A percentile compares a stretch with the other conserved stretches of the same genome.
Evolutionary conservation across 2,113 vertebrate species (phyloP).

Genomic region (Dromaius novaehollandiae): DNA sequence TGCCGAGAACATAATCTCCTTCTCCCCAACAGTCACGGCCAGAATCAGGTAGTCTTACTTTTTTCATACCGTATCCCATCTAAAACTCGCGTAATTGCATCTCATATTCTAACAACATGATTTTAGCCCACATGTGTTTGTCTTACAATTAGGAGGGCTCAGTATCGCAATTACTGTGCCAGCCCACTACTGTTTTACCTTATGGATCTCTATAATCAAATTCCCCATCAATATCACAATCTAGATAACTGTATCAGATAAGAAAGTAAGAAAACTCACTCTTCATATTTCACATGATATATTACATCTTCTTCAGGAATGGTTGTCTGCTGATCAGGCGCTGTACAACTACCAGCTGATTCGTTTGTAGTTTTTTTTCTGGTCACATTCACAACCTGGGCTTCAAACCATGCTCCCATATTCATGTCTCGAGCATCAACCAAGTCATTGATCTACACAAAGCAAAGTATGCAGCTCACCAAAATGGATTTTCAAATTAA

Average conservation of each 20-base stretch:
- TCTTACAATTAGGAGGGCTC: not conserved
- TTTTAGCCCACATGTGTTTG: not conserved
- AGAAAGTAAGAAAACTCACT: constrained; percentile 81
- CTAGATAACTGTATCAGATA: not conserved
- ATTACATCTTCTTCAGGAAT: constrained; percentile 71
- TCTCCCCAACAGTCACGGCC: not conserved
- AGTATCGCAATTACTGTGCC: fast-evolving
- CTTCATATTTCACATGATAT: constrained; percentile 96
- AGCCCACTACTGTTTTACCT: not conserved
- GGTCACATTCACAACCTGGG: constrained; percentile 86
- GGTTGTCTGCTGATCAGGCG: not conserved
- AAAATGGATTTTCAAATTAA: not conserved
- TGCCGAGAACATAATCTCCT: not conserved
- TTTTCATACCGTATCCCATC: fast-evolving
- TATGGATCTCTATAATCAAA: not conserved
- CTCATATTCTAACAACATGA: not conserved
- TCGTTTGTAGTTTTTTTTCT: constrained; percentile 50
- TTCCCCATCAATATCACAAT: fast-evolving
- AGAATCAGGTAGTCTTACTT: not conserved
- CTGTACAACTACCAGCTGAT: constrained; percentile 24
- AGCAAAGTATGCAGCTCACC: not conserved
- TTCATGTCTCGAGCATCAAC: constrained; percentile 92
- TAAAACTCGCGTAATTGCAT: not conserved
- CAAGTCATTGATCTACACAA: constrained; percentile 86
- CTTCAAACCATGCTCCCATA: constrained; percentile 98